phyloP scores from a whole-genome alignment of 2,797 vertebrate genomes.

The Acanthurus tractus region DNA sequence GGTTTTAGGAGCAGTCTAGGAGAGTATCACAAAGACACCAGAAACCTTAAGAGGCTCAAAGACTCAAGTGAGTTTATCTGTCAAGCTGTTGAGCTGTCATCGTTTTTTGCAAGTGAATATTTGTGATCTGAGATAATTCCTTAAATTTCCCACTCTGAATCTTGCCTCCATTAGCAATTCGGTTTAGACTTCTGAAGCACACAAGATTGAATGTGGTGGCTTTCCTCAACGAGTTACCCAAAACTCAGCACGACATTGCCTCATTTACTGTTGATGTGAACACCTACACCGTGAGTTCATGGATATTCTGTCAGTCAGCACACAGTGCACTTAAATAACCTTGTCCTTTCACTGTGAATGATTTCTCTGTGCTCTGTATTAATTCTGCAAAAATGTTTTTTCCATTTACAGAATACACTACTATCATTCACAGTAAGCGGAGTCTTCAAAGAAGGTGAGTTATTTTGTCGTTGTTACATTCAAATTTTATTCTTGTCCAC shows the following conservation, averaged over 20 bases:
- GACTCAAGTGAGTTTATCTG: conserved; percentile 88
- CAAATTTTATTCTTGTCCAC: neutral
- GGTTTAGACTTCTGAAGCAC: conserved; percentile 91
- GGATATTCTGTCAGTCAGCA: neutral
- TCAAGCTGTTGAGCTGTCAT: neutral
- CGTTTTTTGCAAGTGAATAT: neutral
- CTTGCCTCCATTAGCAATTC: conserved; percentile 78
- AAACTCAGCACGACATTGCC: conserved; percentile 91
- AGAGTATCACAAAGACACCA: conserved; percentile 91
- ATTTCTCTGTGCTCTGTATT: conserved; percentile 9
- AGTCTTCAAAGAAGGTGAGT: conserved; percentile 93
- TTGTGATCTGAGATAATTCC: neutral
- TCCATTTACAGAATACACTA: conserved; percentile 86
- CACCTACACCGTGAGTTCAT: conserved; percentile 87
- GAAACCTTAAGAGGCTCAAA: conserved; percentile 92
- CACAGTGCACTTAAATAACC: neutral
- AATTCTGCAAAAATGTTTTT: conserved; percentile 25
- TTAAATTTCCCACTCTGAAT: conserved; percentile 24
- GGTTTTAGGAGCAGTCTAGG: conserved; percentile 86
- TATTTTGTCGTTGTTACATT: neutral
- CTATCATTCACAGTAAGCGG: conserved; percentile 92
- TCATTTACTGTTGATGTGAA: conserved; percentile 92
- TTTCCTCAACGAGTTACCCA: conserved; percentile 94
- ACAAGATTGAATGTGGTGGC: conserved; percentile 92
- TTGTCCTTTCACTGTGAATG: neutral